Evolutionary conservation across 2,113 vertebrate genomes (phyloP).

Genomic region (Camarhynchus parvulus): DNA sequence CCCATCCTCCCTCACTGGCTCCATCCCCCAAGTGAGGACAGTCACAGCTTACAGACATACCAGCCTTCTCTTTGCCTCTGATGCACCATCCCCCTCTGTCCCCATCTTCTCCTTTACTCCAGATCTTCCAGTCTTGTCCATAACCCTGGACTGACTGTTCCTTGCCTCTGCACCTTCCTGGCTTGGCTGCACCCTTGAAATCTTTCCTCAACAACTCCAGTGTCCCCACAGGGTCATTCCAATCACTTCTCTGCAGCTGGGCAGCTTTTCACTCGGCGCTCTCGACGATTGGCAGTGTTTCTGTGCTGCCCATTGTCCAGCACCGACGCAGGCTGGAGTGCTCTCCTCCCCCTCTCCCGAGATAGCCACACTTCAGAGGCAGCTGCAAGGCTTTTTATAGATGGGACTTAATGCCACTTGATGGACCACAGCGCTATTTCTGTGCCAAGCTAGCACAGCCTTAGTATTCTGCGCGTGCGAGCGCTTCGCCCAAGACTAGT

Average conservation of each 20-base stretch:
- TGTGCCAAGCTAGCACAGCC: slow-evolving; percentile 25
- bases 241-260: neutral
- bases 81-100: accelerated
- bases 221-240: neutral
- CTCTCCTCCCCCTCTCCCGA: neutral
- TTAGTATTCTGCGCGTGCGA: slow-evolving; percentile 47
- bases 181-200: neutral
- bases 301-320: accelerated
- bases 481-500: slow-evolving; percentile 53
- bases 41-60: neutral
- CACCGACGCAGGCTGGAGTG: neutral
- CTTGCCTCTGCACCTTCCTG: neutral
- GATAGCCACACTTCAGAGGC: neutral
- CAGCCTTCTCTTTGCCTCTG: neutral
- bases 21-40: neutral
- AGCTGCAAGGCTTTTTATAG: slow-evolving; percentile 39
- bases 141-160: neutral
- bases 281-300: accelerated
- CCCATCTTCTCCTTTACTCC: neutral
- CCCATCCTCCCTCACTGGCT: no score
- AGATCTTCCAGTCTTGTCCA: neutral
- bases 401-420: slow-evolving; percentile 7
- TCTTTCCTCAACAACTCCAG: neutral
- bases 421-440: slow-evolving; percentile 16
- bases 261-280: neutral